A percentile compares a stretch with the other conserved stretches of the same genome.
These are phyloP conservation scores for Carassius carassius DNA, from an alignment of 2,113 vertebrate species.

Conservation along the genomic window DNA sequence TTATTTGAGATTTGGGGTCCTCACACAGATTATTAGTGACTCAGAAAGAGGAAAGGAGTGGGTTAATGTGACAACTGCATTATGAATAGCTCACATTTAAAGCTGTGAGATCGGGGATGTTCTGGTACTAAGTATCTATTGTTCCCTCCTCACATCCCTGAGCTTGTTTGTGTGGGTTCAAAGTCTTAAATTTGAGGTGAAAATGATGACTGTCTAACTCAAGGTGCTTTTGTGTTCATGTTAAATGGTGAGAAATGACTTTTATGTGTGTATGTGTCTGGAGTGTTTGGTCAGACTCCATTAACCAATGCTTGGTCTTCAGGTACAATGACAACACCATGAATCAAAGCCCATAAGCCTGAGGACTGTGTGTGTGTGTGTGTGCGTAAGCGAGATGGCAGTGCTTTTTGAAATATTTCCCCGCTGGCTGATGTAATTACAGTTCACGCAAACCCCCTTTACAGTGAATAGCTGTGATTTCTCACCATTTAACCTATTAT, in stretches of 20 bases:
- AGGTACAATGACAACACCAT: slow-evolving; percentile 44
- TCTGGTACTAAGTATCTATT: background rate
- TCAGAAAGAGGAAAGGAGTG: background rate
- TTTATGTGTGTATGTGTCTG: slow-evolving; percentile 33
- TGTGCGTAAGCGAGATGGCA: slow-evolving; percentile 31
- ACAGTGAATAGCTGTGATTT: slow-evolving; percentile 40
- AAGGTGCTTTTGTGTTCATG: slow-evolving; percentile 35
- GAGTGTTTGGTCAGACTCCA: slow-evolving; percentile 47
- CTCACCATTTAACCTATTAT: slow-evolving; percentile 29
- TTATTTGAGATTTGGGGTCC: background rate
- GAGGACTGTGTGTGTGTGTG: slow-evolving; percentile 26
- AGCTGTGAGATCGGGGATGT: background rate
- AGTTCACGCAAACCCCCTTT: slow-evolving; percentile 40
- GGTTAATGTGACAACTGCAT: background rate
- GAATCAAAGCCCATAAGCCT: slow-evolving; percentile 46
- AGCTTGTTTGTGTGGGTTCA: slow-evolving; percentile 4
- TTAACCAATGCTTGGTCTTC: slow-evolving; percentile 57
- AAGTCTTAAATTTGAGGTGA: background rate
- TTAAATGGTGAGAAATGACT: slow-evolving; percentile 44
- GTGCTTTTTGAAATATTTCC: slow-evolving; percentile 25
- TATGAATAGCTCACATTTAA: slow-evolving; percentile 12
- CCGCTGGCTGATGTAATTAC: slow-evolving; percentile 46
- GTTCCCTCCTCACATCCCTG: slow-evolving; percentile 1
- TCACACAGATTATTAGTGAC: background rate
- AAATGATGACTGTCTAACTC: slow-evolving; percentile 28